Evolutionary conservation across 2,797 vertebrate genomes (phyloP), one percentile per base, ranked within the genome.

Genomic region (Acanthis flammea): DNA sequence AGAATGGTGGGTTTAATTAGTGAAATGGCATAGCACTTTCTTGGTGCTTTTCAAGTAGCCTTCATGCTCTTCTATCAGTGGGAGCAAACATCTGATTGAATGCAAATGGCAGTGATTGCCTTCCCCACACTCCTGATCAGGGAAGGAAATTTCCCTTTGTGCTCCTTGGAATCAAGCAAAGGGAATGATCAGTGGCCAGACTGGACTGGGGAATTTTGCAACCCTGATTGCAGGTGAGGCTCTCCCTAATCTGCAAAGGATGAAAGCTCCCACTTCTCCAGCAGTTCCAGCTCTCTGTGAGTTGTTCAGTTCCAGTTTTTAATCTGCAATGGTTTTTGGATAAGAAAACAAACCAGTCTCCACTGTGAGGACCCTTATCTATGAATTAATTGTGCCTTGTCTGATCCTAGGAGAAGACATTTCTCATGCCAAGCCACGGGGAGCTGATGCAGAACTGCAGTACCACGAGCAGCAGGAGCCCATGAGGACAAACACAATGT

Each of bases 1-100:
- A 77, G 84, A 50, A 95, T 77, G 85, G 65, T 75, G 58, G 61
- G 65, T 72, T 95, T 95, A 87, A 95, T 95, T 94, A 96, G 94
- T 31, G 71, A 72, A 78, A 90, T 75, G 54, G 67, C 61, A 53
- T 7, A 58, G 58, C 37, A 31, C 21, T 79, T 85, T 24, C 88
- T 89, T 87, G 39, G n/a, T 55, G 66, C 75, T 91, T 95, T 93
- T 86, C 30, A 85, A 77, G 72, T 60, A 77, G 82, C 62, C 73
- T 53, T 35, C 57, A 27, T 48, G 66, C 47, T 92, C 85, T 73
- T 58, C 58, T 61, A 2, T 63, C 39, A n/a, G 15, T 10, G 42
- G 68, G 57, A 87, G 25, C 44, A 91, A 96, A 90, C 41, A 84
- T 62, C 68, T 88, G 85, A 86, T 48, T 62, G 78, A 72, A 88